A percentile compares a stretch with the other conserved stretches of the same genome.
These are phyloP conservation scores for Papilio gigon DNA, from an alignment of 2,888 invertebrate species.

Conservation along the genomic window DNA sequence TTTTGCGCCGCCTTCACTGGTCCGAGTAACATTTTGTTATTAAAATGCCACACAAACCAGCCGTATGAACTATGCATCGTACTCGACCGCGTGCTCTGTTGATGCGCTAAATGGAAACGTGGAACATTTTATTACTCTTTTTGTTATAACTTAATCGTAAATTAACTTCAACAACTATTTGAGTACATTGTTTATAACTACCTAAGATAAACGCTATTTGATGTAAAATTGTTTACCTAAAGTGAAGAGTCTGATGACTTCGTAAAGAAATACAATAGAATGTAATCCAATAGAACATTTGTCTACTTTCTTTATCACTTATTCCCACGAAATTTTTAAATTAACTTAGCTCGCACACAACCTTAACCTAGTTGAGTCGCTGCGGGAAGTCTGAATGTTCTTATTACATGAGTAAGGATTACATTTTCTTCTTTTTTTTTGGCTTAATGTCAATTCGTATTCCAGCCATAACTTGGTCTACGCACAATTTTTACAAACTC, in stretches of 20 bases:
- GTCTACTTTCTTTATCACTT: conserved; percentile 19
- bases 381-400: conserved; percentile 30
- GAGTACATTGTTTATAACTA: too few relatives aligned
- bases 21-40: conserved; percentile 37
- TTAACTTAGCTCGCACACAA: conserved; percentile 16
- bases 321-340: conserved; percentile 25
- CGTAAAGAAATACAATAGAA: conserved; percentile 30
- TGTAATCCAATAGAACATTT: conserved; percentile 27
- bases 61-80: conserved; percentile 5
- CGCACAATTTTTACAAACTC: conserved; percentile 18
- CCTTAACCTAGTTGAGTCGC: conserved; percentile 30
- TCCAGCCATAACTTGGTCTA: conserved; percentile 19
- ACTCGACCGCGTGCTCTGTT: neutral
- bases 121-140: neutral
- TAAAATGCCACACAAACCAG: conserved; percentile 36
- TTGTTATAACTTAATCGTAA: neutral
- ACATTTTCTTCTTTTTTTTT: conserved; percentile 20
- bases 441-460: conserved; percentile 27
- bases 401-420: conserved; percentile 30
- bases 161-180: neutral
- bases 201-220: too few relatives aligned
- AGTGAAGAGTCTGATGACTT: too few relatives aligned
- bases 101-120: neutral
- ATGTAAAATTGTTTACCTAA: too few relatives aligned
- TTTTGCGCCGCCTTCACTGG: conserved; percentile 40